Conservation (phyloP, 2,797 vertebrate species). For the Platalea minor region DNA sequence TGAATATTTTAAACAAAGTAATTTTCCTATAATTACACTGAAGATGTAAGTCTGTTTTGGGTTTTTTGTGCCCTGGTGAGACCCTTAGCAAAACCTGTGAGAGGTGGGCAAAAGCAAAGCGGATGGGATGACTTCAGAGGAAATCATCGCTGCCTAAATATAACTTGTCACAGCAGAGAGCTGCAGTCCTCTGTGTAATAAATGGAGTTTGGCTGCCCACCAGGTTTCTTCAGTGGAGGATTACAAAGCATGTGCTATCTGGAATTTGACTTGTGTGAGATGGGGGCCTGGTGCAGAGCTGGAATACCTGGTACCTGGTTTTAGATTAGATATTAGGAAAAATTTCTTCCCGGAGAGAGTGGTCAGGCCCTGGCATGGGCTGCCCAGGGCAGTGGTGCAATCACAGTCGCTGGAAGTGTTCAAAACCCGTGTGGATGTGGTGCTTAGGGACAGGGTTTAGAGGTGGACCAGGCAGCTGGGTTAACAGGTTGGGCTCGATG, state of each 20-base stretch:
- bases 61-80: background rate
- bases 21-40: background rate
- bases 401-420: too few species aligned
- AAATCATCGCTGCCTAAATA: background rate
- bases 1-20: background rate
- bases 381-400: too few species aligned
- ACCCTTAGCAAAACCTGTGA: background rate
- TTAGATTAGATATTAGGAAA: too few species aligned
- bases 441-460: too few species aligned
- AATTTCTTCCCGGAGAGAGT: too few species aligned
- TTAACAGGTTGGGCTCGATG: too few species aligned
- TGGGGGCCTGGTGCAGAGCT: background rate
- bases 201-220: constrained; percentile 25
- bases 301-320: background rate
- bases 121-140: background rate
- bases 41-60: background rate
- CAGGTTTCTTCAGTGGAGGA: background rate
- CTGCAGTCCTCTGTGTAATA: background rate
- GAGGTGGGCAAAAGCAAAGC: background rate
- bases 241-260: constrained; percentile 10
- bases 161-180: constrained; percentile 9
- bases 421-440: too few species aligned
- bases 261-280: background rate
- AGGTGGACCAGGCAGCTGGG: too few species aligned
- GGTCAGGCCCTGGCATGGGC: too few species aligned